phyloP scores from a whole-genome alignment of 1,140 invertebrate genomes.

The Drosophila baimaii region DNA sequence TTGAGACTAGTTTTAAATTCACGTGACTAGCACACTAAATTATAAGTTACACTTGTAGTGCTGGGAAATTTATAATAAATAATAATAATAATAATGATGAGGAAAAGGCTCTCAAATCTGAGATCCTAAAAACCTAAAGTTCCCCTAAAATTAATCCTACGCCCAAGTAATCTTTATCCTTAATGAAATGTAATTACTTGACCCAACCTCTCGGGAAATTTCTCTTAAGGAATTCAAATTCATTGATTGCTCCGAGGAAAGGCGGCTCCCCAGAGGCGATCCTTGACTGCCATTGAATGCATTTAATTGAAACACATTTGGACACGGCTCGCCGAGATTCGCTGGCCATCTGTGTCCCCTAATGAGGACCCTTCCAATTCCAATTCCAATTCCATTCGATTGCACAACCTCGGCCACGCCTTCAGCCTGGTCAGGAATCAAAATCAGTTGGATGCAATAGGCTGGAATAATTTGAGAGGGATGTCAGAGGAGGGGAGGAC shows the following conservation, averaged over 20 bases:
- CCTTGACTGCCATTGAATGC: conserved; percentile 17
- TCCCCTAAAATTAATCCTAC: neutral
- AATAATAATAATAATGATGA: too few relatives aligned
- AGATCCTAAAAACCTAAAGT: neutral
- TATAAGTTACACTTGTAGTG: too few relatives aligned
- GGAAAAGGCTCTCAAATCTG: too few relatives aligned
- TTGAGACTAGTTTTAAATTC: too few relatives aligned
- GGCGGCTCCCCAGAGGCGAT: neutral
- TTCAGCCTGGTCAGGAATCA: conserved; percentile 56
- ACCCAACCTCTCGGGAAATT: conserved; percentile 3
- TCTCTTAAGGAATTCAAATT: conserved; percentile 6
- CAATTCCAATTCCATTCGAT: conserved; percentile 55
- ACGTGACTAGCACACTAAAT: too few relatives aligned
- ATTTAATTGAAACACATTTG: conserved; percentile 61
- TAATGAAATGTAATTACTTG: conserved; percentile 5
- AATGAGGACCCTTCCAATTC: conserved; percentile 51
- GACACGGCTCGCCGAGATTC: conserved; percentile 12
- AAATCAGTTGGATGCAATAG: conserved; percentile 73
- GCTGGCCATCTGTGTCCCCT: conserved; percentile 24
- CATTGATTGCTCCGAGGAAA: conserved; percentile 18
- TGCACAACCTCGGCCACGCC: conserved; percentile 57
- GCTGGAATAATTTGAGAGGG: conserved; percentile 68
- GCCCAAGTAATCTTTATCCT: neutral
- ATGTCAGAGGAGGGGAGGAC: neutral
- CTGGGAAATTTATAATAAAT: too few relatives aligned